A percentile compares a stretch with the other conserved stretches of the same genome.
These are phyloP conservation scores for Vimba vimba DNA, from an alignment of 2,113 vertebrate species.

Conservation along the genomic window DNA sequence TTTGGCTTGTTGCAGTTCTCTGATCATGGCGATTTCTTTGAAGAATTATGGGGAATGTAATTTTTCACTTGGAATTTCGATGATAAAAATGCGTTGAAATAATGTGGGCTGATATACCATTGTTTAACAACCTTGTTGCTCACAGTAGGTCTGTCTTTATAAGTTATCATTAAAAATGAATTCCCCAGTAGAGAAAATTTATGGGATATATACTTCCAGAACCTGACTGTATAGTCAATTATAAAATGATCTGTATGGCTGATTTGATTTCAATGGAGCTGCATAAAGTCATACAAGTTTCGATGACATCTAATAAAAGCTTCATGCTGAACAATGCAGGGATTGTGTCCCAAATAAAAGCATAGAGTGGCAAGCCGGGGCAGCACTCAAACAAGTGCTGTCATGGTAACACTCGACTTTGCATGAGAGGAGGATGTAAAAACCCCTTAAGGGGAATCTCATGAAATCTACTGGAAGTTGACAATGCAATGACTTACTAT, in stretches of 20 bases:
- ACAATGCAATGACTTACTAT: slow-evolving; percentile 5
- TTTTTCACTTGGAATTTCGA: too few relatives aligned
- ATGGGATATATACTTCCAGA: not conserved
- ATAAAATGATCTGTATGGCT: not conserved
- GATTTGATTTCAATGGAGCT: slow-evolving; percentile 28
- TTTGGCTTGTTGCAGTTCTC: too few relatives aligned
- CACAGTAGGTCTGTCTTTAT: not conserved
- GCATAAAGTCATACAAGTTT: slow-evolving; percentile 4
- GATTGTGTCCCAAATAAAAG: slow-evolving; percentile 40
- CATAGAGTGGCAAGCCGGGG: slow-evolving; percentile 1
- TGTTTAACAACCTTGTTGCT: not conserved
- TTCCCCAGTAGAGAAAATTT: not conserved
- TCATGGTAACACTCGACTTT: slow-evolving; percentile 12
- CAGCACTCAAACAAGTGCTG: slow-evolving; percentile 5
- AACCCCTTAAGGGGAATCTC: slow-evolving; percentile 13
- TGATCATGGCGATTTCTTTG: not conserved
- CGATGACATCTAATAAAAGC: slow-evolving; percentile 32
- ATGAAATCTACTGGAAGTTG: not conserved
- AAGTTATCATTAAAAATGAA: not conserved
- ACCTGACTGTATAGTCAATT: not conserved
- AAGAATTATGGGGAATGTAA: too few relatives aligned
- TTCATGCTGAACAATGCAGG: slow-evolving; percentile 31
- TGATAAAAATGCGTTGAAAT: not conserved
- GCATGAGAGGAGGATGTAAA: slow-evolving; percentile 4
- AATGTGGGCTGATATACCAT: not conserved